These are phyloP conservation scores for Tretioscincus oriximinensis DNA, from an alignment of 2,113 vertebrate genomes.

Conservation along the genomic window DNA sequence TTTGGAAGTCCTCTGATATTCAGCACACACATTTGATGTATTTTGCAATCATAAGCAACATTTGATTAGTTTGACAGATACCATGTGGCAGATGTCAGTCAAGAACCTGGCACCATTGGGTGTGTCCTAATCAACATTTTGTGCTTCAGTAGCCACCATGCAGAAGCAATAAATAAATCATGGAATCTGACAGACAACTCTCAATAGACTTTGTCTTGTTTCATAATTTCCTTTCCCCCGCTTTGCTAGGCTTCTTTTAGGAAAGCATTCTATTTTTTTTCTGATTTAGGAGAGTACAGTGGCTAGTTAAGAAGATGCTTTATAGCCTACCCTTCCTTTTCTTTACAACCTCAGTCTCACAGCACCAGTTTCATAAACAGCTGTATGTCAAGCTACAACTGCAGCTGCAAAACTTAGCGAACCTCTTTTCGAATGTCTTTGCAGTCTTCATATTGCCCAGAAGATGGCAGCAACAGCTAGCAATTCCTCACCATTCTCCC, in stretches of 20 bases:
- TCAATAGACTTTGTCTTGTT: not conserved
- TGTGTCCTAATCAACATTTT: not conserved
- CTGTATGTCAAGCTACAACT: not conserved
- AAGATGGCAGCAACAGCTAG: conserved; percentile 73
- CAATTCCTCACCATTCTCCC: conserved; percentile 6
- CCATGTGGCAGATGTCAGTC: not conserved
- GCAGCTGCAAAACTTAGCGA: not conserved
- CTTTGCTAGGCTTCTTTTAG: not conserved
- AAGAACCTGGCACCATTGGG: not conserved
- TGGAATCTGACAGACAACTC: not conserved
- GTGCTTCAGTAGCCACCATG: not conserved
- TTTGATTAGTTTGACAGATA: not conserved
- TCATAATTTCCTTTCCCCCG: not conserved
- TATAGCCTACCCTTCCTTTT: not conserved
- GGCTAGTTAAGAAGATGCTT: not conserved
- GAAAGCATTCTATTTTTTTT: not conserved
- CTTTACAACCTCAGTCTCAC: not conserved
- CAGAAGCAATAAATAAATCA: not conserved
- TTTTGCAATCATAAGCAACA: not conserved
- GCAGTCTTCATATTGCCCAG: conserved; percentile 31
- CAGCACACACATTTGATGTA: not conserved
- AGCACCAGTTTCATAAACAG: not conserved
- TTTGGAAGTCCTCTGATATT: not conserved
- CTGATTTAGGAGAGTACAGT: not conserved
- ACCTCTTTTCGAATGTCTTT: not conserved